Base-by-base conservation (phyloP, 2,797 vertebrate genomes). In the Clarias fuscus region DNA sequence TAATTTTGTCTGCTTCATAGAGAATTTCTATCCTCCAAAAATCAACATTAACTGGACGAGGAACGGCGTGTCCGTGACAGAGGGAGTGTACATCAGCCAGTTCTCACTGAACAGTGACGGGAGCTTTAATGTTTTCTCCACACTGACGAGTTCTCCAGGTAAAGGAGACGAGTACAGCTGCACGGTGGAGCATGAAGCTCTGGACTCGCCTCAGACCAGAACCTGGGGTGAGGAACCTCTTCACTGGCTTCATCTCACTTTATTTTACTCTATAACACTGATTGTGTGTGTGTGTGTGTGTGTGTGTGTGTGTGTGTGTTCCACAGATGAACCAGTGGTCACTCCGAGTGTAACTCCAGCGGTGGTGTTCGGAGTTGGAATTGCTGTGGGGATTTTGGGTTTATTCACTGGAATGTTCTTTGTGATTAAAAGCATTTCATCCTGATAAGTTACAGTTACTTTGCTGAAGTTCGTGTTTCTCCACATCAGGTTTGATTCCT, bases 131-230 rank as follows among this genome's bases (percentile, higher is more conserved):
- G 20, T 24, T 2, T 33, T 78, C 27, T 78, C 76, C 30, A 78
- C 20, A 5, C 76, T 78, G 56, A 33, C 56, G 15, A 78, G 56
- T 37, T 5, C 56, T 33, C 27, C 56, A 2, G 20, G 2, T 22
- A 11, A 33, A 59, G 76, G 56, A 78, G 76, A 78, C 14, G 56
- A 22, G 11, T 78, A 59, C 76, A 78, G 76, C 76, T 78, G 76
- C 10, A 61, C 53, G 30, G 76, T 78, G 76, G 76, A 78, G 27
- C 76, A 78, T 3, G 4, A 33, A 59, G 76, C 56, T 59, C 56
- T 61, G 56, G 56, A 61, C 76, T 78, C 76, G 0, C 56, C 76
- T 59, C 56, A 78, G 30, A 59, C 56, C 22, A 78, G 56, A 59
- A 78, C 27, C 20, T 78, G 76, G 76, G 76, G 56, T 78, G 17